These are phyloP conservation scores for Gryllus longicercus DNA, from an alignment of 2,888 invertebrate genomes.

Conservation along the genomic window DNA sequence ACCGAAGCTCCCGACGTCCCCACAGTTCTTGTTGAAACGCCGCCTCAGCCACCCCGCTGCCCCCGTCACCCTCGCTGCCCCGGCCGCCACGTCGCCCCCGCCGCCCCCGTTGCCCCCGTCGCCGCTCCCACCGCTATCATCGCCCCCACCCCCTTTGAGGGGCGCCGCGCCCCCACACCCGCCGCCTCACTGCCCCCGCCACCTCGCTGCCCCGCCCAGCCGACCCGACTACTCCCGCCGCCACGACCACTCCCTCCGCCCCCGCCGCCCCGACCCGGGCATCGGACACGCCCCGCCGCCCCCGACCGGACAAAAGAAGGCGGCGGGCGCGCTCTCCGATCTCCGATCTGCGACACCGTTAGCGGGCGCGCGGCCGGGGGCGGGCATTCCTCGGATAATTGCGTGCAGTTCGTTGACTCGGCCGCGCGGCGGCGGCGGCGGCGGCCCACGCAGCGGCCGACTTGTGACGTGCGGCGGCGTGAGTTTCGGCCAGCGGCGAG, in stretches of 20 bases:
- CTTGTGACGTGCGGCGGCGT: neutral
- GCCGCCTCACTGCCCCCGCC: too few relatives aligned
- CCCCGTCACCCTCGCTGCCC: too few relatives aligned
- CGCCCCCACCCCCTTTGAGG: too few relatives aligned
- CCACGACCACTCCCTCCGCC: neutral
- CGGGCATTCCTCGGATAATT: conserved; percentile 17
- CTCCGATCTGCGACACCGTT: neutral
- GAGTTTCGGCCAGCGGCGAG: neutral
- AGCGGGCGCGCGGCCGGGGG: neutral
- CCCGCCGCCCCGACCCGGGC: neutral
- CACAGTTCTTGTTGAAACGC: too few relatives aligned
- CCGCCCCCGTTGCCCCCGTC: too few relatives aligned
- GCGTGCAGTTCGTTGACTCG: conserved; percentile 17
- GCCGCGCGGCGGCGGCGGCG: neutral
- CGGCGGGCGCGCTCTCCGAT: conserved; percentile 8
- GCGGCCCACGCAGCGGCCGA: neutral
- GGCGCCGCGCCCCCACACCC: too few relatives aligned
- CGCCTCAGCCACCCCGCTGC: too few relatives aligned
- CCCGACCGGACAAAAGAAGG: conserved; percentile 1
- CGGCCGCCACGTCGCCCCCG: too few relatives aligned
- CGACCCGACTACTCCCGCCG: neutral
- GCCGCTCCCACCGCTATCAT: too few relatives aligned
- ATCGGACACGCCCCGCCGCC: neutral
- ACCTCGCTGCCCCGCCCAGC: neutral
- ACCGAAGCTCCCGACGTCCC: too few relatives aligned